A percentile compares a stretch with the other conserved stretches of the same genome.
Conservation (phyloP, 2,888 invertebrate species). For the Heterodera filipjevi region DNA sequence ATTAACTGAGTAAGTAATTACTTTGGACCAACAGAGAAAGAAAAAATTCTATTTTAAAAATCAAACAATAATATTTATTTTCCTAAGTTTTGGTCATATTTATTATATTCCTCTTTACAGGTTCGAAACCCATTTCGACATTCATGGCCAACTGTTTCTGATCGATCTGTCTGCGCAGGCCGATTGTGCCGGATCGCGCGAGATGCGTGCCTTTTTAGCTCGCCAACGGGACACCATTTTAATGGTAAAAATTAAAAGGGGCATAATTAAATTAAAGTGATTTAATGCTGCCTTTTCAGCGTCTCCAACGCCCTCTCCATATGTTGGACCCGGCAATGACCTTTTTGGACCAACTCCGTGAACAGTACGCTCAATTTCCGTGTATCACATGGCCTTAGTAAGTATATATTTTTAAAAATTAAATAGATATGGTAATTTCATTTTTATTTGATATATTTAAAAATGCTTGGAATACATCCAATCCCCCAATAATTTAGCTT, state of each 20-base stretch:
- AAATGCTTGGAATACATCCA: too few species aligned
- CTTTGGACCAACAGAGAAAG: too few species aligned
- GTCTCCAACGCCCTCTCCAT: constrained; percentile 70
- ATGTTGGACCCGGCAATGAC: constrained; percentile 71
- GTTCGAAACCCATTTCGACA: constrained; percentile 72
- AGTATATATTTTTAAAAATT: background rate
- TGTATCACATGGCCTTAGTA: constrained; percentile 71
- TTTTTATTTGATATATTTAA: background rate
- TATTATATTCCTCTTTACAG: too few species aligned
- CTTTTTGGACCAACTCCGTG: constrained; percentile 69
- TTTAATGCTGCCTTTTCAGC: too few species aligned
- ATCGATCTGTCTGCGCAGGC: constrained; percentile 73
- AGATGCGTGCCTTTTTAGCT: constrained; percentile 71
- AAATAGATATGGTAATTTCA: too few species aligned
- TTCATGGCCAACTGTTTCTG: constrained; percentile 71
- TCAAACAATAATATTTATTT: too few species aligned
- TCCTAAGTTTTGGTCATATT: too few species aligned
- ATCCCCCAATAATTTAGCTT: constrained; percentile 67
- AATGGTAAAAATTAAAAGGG: constrained; percentile 65
- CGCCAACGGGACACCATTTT: constrained; percentile 70
- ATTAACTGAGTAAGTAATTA: too few species aligned
- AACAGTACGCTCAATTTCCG: constrained; percentile 71
- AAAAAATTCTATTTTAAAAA: too few species aligned
- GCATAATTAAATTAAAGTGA: background rate
- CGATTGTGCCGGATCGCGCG: constrained; percentile 73